Percentiles rank a stretch among this genome's conserved stretches.
Conservation (phyloP, 2,797 vertebrate genomes). For the Pangasius djambal region DNA sequence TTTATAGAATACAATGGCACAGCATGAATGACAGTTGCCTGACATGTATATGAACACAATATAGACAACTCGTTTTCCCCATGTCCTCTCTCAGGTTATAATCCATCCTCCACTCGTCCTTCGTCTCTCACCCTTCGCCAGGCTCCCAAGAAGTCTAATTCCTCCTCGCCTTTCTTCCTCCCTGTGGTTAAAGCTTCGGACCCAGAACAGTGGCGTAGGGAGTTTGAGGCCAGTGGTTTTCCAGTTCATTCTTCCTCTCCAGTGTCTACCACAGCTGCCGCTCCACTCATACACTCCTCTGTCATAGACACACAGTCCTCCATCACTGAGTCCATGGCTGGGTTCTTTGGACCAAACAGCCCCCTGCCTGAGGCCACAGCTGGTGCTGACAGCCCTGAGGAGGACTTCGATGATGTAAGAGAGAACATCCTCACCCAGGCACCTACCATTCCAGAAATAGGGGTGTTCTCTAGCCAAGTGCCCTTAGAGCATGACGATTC, state of each 20-base stretch:
- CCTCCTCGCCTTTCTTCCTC: constrained; percentile 35
- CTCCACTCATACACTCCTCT: constrained; percentile 23
- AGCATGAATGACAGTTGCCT: constrained; percentile 7
- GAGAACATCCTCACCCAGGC: constrained; percentile 58
- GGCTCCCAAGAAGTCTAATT: constrained; percentile 40
- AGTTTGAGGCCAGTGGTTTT: constrained; percentile 58
- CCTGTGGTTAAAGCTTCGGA: constrained; percentile 39
- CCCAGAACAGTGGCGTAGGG: constrained; percentile 56
- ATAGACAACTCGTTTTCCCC: constrained; percentile 12
- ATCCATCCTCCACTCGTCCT: constrained; percentile 40
- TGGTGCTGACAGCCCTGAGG: constrained; percentile 27
- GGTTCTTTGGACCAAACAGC: constrained; percentile 4
- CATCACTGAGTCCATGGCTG: neutral
- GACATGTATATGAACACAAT: constrained; percentile 6
- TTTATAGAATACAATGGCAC: neutral
- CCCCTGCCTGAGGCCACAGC: constrained; percentile 32
- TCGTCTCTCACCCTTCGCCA: constrained; percentile 41
- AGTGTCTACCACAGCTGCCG: constrained; percentile 38
- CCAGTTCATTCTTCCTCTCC: constrained; percentile 31
- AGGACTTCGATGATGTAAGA: constrained; percentile 40
- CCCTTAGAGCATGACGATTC: constrained; percentile 49
- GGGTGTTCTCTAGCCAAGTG: constrained; percentile 47
- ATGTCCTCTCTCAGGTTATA: constrained; percentile 51
- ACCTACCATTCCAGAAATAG: constrained; percentile 52
- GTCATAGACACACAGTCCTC: constrained; percentile 34